phyloP scores from a whole-genome alignment of 2,797 vertebrate species.

The Lateolabrax maculatus region DNA sequence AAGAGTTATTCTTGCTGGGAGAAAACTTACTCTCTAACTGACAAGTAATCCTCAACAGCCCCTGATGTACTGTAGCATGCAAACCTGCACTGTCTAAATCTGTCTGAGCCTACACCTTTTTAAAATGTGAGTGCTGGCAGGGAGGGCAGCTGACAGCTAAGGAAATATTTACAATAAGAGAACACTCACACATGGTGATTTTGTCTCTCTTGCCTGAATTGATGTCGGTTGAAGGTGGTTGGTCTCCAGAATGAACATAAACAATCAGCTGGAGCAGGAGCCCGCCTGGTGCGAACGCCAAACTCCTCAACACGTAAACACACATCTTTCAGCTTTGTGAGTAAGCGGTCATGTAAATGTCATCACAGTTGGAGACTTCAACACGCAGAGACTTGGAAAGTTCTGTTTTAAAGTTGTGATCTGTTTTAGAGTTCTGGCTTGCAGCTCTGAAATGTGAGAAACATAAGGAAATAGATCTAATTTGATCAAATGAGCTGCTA shows the following conservation, averaged over 20 bases:
- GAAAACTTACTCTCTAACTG: slow-evolving; percentile 14
- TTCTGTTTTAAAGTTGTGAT: slow-evolving; percentile 15
- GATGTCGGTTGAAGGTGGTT: slow-evolving; percentile 75
- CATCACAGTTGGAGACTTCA: slow-evolving; percentile 33
- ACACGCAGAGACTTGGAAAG: slow-evolving; percentile 2
- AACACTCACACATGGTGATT: slow-evolving; percentile 70
- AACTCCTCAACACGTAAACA: slow-evolving; percentile 63
- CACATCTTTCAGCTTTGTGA: slow-evolving; percentile 56
- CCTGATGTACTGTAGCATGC: slow-evolving; percentile 23
- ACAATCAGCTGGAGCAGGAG: slow-evolving; percentile 74
- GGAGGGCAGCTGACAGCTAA: slow-evolving; percentile 77
- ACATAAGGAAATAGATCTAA: background rate
- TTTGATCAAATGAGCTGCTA: slow-evolving; percentile 12
- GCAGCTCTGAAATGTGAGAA: slow-evolving; percentile 5
- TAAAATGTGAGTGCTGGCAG: slow-evolving; percentile 62
- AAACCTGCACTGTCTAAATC: slow-evolving; percentile 43
- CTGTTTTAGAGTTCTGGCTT: slow-evolving; percentile 17
- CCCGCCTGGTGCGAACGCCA: slow-evolving; percentile 65
- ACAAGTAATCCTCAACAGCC: slow-evolving; percentile 37
- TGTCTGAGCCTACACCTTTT: slow-evolving; percentile 58
- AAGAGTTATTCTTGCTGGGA: background rate
- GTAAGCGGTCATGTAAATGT: slow-evolving; percentile 36
- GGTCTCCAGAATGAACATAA: slow-evolving; percentile 79
- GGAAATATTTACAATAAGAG: slow-evolving; percentile 86
- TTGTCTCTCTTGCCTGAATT: slow-evolving; percentile 73